phyloP scores from a whole-genome alignment of 2,888 invertebrate genomes.

The Caenorhabditis sp. region DNA sequence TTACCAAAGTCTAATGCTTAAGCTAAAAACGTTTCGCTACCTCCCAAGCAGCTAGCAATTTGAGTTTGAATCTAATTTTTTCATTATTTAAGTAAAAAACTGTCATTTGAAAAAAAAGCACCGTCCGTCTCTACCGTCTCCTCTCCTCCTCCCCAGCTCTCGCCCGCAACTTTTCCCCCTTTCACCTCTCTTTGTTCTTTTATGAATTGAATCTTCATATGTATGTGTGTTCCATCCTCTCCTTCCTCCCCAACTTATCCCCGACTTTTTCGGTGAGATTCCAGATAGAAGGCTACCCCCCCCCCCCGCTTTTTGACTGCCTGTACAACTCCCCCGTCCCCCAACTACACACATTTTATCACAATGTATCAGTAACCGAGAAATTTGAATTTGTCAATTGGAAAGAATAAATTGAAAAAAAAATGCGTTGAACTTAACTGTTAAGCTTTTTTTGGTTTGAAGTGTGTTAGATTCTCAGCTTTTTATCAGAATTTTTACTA shows the following conservation, averaged over 20 bases:
- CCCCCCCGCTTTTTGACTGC: conserved; percentile 48
- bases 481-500: too few relatives aligned
- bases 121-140: too few relatives aligned
- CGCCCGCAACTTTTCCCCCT: conserved; percentile 38
- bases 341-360: conserved; percentile 22
- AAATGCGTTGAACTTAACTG: too few relatives aligned
- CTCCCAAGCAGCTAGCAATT: too few relatives aligned
- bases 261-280: not conserved
- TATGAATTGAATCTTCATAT: conserved; percentile 46
- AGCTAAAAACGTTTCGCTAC: too few relatives aligned
- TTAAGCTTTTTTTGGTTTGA: too few relatives aligned
- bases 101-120: too few relatives aligned
- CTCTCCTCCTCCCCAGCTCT: conserved; percentile 34
- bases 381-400: not conserved
- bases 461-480: too few relatives aligned
- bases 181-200: conserved; percentile 37
- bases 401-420: not conserved
- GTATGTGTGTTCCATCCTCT: conserved; percentile 14
- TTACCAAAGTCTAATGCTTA: conserved; percentile 76
- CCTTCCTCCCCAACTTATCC: too few relatives aligned
- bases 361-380: conserved; percentile 7
- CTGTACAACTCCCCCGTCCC: conserved; percentile 36
- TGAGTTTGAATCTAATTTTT: too few relatives aligned
- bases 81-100: too few relatives aligned
- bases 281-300: conserved; percentile 13